Conservation (phyloP, 2,888 invertebrate species). For the Leucania comma region DNA sequence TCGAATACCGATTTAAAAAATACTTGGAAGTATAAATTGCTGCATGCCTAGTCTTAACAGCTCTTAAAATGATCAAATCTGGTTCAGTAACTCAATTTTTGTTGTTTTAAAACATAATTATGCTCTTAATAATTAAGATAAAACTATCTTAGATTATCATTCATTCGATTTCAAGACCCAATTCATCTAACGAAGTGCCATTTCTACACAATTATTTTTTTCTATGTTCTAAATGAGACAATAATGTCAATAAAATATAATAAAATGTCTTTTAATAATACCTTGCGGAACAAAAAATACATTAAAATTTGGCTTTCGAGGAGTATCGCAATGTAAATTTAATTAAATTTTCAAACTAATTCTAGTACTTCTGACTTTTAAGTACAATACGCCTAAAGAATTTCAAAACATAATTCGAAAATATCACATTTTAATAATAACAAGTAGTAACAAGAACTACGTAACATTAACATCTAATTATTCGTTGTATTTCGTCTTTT, state of each 20-base stretch:
- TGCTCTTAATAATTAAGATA: slow-evolving; percentile 33
- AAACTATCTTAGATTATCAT: slow-evolving; percentile 15
- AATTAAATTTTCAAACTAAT: slow-evolving; percentile 15
- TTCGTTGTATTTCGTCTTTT: slow-evolving; percentile 42
- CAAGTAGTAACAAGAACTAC: slow-evolving; percentile 44
- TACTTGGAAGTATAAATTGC: slow-evolving; percentile 16
- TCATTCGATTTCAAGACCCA: slow-evolving; percentile 32
- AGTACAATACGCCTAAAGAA: slow-evolving; percentile 54
- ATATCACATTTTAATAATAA: slow-evolving; percentile 63
- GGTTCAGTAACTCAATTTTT: slow-evolving; percentile 15
- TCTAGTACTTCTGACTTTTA: slow-evolving; percentile 43
- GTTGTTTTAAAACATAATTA: slow-evolving; percentile 29
- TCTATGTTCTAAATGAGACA: neutral
- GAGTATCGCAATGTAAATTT: slow-evolving; percentile 32
- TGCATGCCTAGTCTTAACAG: neutral
- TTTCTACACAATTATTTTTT: slow-evolving; percentile 24
- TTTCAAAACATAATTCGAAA: slow-evolving; percentile 55
- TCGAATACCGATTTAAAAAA: slow-evolving; percentile 26
- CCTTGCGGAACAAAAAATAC: slow-evolving; percentile 23
- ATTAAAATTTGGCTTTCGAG: slow-evolving; percentile 33
- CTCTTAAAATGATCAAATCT: slow-evolving; percentile 14
- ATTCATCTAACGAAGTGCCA: slow-evolving; percentile 23
- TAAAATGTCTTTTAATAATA: slow-evolving; percentile 63
- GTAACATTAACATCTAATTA: slow-evolving; percentile 49
- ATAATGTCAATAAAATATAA: slow-evolving; percentile 7